Evolutionary conservation across 35 echinoderm and acorn worm species (phyloP).

Genomic region (Ophiothrix spiculata): DNA sequence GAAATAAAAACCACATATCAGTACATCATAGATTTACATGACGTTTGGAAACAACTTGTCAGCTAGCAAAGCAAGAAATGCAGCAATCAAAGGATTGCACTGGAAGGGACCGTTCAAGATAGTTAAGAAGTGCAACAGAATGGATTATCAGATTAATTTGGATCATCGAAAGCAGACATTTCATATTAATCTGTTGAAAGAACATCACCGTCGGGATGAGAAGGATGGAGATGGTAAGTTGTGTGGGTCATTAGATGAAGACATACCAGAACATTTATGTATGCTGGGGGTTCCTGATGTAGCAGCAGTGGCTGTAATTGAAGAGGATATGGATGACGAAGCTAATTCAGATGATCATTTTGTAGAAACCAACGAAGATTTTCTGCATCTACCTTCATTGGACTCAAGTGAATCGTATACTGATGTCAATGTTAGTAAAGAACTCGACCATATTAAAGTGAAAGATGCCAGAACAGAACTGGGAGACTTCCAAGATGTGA

Average conservation of each 20-base stretch:
- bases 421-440: not conserved
- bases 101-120: not conserved
- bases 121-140: not conserved
- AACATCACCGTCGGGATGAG: no score
- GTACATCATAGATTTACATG: no score
- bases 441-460: not conserved
- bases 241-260: no score
- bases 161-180: not conserved
- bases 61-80: no score
- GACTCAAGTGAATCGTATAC: not conserved
- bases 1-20: no score
- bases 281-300: not conserved
- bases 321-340: not conserved
- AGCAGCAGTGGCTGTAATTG: conserved; percentile 17
- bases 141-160: not conserved
- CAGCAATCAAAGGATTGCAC: no score
- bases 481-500: not conserved
- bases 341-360: not conserved
- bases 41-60: no score
- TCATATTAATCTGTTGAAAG: not conserved
- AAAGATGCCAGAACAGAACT: not conserved
- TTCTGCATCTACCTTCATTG: not conserved
- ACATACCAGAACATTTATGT: not conserved
- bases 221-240: no score
- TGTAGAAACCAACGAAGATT: no score